Evolutionary conservation across 2,113 vertebrate genomes (phyloP).

Genomic region (Empidonax traillii): DNA sequence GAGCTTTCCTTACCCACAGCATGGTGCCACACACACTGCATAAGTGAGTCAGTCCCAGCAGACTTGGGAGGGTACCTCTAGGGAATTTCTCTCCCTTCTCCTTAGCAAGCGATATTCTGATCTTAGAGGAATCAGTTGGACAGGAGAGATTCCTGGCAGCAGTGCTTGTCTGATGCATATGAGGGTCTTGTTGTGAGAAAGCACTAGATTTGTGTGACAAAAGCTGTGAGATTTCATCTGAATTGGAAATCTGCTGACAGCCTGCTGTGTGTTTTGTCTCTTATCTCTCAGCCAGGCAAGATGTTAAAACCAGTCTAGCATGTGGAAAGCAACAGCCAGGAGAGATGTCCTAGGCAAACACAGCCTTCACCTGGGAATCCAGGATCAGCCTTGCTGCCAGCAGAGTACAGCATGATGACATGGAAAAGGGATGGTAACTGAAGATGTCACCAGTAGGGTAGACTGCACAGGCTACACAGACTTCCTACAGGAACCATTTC

Average conservation of each 20-base stretch:
- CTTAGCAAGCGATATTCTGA: not conserved
- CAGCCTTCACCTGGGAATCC: not conserved
- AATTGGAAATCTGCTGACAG: not conserved
- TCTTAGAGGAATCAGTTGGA: accelerated
- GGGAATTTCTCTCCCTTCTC: not conserved
- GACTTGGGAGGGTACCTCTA: not conserved
- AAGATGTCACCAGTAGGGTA: not conserved
- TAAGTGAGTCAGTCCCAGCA: not conserved
- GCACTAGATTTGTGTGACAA: not conserved
- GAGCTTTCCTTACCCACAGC: not conserved
- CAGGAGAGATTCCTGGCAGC: not conserved
- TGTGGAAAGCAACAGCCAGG: not conserved
- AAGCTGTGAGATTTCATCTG: not conserved
- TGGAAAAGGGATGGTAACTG: not conserved
- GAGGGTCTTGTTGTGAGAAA: not conserved
- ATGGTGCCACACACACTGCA: accelerated
- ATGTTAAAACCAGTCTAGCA: not conserved
- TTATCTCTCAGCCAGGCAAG: not conserved
- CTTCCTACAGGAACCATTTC: not conserved
- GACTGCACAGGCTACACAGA: not conserved
- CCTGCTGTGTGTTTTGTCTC: not conserved
- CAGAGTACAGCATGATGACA: accelerated
- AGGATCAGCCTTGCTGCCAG: not conserved
- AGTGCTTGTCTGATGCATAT: not conserved
- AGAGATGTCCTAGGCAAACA: not conserved